A percentile compares a stretch with the other conserved stretches of the same genome.
phyloP scores from a whole-genome alignment of 92 coral and sea anemone species.

The Pocillopora grandis region DNA sequence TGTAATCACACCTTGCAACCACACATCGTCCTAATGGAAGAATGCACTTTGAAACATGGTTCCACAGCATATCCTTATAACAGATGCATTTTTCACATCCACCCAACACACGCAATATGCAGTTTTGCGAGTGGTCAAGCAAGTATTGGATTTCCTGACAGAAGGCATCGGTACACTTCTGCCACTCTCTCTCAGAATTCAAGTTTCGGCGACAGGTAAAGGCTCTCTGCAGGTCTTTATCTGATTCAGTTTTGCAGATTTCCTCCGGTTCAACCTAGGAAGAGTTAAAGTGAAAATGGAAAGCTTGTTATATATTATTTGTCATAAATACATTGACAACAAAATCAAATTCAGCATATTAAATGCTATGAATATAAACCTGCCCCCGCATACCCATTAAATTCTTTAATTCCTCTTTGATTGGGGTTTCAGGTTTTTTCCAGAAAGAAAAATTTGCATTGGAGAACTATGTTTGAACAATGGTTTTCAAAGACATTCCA shows the following conservation, averaged over 20 bases:
- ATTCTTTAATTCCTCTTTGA: too few relatives aligned
- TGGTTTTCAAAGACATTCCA: not conserved
- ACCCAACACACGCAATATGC: not conserved
- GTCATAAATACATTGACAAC: too few relatives aligned
- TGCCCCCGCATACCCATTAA: too few relatives aligned
- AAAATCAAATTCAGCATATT: too few relatives aligned
- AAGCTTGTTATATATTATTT: too few relatives aligned
- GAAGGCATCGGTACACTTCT: not conserved
- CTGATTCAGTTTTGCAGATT: not conserved
- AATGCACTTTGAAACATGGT: not conserved
- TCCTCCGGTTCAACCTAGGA: too few relatives aligned
- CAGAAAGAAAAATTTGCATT: too few relatives aligned
- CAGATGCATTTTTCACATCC: not conserved
- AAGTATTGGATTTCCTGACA: not conserved
- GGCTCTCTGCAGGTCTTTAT: not conserved
- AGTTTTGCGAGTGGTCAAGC: not conserved
- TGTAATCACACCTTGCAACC: slow-evolving; percentile 2
- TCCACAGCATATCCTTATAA: not conserved
- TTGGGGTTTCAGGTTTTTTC: too few relatives aligned
- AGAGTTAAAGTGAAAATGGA: not conserved
- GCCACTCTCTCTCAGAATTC: not conserved
- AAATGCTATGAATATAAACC: too few relatives aligned
- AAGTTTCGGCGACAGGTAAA: slow-evolving; percentile 21
- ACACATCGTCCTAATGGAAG: not conserved
- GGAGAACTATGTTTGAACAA: too few relatives aligned